Evolutionary conservation across 2,888 invertebrate species (phyloP).

Genomic region (Lycophotia porphyrea): DNA sequence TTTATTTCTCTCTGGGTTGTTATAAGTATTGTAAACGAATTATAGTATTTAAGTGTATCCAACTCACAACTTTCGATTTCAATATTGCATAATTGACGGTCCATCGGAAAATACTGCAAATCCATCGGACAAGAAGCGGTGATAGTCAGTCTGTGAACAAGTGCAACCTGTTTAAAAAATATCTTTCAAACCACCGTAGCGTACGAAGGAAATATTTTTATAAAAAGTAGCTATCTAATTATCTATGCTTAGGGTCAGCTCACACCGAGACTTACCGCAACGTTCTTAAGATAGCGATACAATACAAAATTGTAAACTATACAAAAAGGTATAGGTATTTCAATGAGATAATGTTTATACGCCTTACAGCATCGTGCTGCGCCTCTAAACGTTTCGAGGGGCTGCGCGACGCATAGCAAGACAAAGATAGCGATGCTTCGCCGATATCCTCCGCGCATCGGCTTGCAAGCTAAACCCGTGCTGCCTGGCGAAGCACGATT

Average conservation of each 20-base stretch:
- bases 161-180: slow-evolving; percentile 25
- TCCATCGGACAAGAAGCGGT: slow-evolving; percentile 99
- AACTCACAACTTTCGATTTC: slow-evolving; percentile 99
- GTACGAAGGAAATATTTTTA: not conserved
- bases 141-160: slow-evolving; percentile 94
- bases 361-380: not conserved
- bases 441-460: too few relatives aligned
- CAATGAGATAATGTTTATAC: not conserved
- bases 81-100: slow-evolving; percentile 97
- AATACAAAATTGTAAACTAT: not conserved
- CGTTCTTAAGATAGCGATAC: not conserved
- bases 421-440: not conserved
- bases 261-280: not conserved
- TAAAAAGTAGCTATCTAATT: not conserved
- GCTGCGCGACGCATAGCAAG: not conserved
- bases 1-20: slow-evolving; percentile 45
- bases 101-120: slow-evolving; percentile 98
- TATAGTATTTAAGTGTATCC: slow-evolving; percentile 26
- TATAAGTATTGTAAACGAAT: slow-evolving; percentile 60
- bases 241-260: not conserved
- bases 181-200: not conserved
- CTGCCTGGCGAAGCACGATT: too few relatives aligned
- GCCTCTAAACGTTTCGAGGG: not conserved
- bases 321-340: not conserved
- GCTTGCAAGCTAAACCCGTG: too few relatives aligned